These are phyloP conservation scores for Temnothorax rugatulus DNA, from an alignment of 2,888 invertebrate genomes.

Conservation along the genomic window DNA sequence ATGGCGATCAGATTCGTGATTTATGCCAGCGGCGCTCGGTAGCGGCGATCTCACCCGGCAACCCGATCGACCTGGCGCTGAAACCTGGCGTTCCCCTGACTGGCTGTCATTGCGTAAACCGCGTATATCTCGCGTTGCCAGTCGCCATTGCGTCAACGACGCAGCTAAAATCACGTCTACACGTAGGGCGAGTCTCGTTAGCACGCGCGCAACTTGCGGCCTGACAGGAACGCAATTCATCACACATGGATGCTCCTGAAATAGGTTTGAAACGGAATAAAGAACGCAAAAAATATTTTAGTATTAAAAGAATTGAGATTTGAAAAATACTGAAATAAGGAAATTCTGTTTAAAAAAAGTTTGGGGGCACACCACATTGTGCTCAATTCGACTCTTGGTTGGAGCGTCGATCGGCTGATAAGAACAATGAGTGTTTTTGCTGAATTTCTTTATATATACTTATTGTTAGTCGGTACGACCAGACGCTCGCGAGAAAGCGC, in stretches of 20 bases:
- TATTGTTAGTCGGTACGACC: too few species aligned
- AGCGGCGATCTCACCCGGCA: conserved; percentile 52
- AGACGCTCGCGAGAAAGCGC: too few species aligned
- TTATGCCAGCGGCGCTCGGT: conserved; percentile 36
- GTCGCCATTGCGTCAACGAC: conserved; percentile 34
- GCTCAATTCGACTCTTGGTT: too few species aligned
- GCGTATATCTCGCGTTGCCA: conserved; percentile 29
- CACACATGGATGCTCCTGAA: neutral
- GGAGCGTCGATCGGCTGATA: too few species aligned
- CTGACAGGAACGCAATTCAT: neutral
- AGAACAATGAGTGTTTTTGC: too few species aligned
- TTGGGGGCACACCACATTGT: too few species aligned
- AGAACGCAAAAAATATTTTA: neutral
- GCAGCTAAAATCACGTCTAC: conserved; percentile 16
- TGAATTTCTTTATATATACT: too few species aligned
- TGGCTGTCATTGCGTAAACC: conserved; percentile 62
- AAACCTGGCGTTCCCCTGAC: conserved; percentile 54
- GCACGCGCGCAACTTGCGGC: neutral
- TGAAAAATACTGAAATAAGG: neutral
- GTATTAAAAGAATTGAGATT: neutral
- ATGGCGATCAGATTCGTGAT: conserved; percentile 59
- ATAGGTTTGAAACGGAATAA: neutral
- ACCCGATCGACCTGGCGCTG: conserved; percentile 53
- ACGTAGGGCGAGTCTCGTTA: neutral
- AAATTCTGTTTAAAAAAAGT: neutral